phyloP scores from a whole-genome alignment of 2,113 vertebrate species.

The Silurus asotus region DNA sequence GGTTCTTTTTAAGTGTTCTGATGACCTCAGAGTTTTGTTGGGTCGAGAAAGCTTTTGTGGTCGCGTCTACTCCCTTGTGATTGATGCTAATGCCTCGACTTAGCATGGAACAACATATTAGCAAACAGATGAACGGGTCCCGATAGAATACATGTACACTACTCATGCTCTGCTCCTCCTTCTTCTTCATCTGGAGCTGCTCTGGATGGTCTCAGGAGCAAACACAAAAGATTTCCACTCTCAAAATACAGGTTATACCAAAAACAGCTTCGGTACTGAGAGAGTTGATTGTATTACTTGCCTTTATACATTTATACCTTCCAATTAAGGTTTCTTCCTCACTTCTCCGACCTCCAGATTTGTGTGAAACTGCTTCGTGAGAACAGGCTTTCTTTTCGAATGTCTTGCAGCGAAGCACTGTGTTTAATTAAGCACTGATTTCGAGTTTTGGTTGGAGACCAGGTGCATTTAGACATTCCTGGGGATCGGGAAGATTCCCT shows the following conservation, averaged over 20 bases:
- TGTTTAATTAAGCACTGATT: background rate
- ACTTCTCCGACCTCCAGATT: no score
- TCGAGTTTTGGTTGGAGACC: background rate
- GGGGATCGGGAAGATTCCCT: conserved; percentile 13
- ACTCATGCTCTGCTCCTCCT: background rate
- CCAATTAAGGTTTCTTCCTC: background rate
- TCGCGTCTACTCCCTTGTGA: conserved; percentile 2
- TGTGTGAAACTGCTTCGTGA: background rate
- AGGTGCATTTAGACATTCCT: background rate
- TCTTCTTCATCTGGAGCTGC: background rate
- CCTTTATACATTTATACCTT: background rate
- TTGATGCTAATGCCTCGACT: conserved; percentile 11
- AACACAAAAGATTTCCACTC: background rate
- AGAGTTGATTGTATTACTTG: no score
- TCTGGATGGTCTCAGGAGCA: no score
- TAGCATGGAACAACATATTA: background rate
- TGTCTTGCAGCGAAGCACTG: background rate
- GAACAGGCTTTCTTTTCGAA: background rate
- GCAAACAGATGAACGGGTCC: background rate
- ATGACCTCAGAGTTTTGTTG: background rate
- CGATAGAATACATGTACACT: background rate
- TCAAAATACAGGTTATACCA: background rate
- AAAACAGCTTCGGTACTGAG: background rate
- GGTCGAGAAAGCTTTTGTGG: conserved; percentile 26
- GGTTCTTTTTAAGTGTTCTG: background rate